Evolutionary conservation across 2,113 vertebrate species (phyloP), one percentile per base, ranked within the genome.

Genomic region (Heloderma charlesbogerti): DNA sequence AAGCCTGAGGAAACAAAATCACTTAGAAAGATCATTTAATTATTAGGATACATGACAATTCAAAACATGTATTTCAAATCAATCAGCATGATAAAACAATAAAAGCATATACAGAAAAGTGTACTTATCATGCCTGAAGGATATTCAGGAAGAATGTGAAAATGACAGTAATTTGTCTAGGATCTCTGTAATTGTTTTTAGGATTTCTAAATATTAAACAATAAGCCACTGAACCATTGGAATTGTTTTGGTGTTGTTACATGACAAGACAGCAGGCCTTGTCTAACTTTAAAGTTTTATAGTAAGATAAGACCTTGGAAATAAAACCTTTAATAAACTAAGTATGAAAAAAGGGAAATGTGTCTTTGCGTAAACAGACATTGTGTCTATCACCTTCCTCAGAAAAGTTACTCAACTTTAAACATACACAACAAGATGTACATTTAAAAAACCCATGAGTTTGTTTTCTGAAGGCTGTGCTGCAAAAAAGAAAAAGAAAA

Each of bases 311-410:
- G 97, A 96, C 97, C 97, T 98, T 98, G 97, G 96, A 97, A 97
- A 96, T 96, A 97, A 97, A 98, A 97, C 97, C 97, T 98, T 97
- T 97, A 97, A 96, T 97, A 95, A 97, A 96, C 91, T 88, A 94
- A 97, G 96, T 95, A 97, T 97, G 97, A 96, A 96, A 95, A 97
- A 97, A 97, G 94, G 96, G 96, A 98, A 98, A 97, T 95, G 93
- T 98, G 97, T 97, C 97, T 97, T 98, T 98, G 97, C 95, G 94
- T 97, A 97, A 97, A 96, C 87, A 98, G 97, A 97, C 98, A 98
- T 97, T 97, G 94, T 97, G 97, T 97, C 97, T 98, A 97, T 97
- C 97, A 98, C 97, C 96, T 97, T 97, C 97, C 95, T 96, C 94
- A 94, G 94, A 98, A 97, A 96, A 94, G 96, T 96, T 97, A 94